Conservation (phyloP, 2,797 vertebrate genomes). For the Tapirus indicus region DNA sequence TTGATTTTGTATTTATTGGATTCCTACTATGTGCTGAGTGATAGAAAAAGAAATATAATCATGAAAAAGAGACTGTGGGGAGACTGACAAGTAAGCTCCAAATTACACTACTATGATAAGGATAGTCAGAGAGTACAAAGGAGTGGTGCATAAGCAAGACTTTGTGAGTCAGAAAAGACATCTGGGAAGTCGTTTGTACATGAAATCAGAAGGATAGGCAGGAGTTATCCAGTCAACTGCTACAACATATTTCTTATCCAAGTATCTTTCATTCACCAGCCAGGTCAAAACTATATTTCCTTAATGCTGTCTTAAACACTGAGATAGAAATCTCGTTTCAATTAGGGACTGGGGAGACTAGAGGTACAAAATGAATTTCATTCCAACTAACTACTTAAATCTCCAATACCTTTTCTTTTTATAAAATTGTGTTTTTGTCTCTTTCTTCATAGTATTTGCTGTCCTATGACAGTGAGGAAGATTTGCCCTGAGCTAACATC, state of each 20-base stretch:
- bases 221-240: background rate
- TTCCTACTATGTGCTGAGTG: background rate
- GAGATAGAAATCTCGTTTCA: slow-evolving; percentile 2
- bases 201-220: background rate
- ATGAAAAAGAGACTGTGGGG: background rate
- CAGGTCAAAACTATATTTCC: background rate
- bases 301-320: background rate
- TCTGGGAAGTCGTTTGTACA: background rate
- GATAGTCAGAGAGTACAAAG: background rate
- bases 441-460: background rate
- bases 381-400: background rate
- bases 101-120: background rate
- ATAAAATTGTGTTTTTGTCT: background rate
- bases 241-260: background rate
- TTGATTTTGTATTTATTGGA: background rate
- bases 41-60: background rate
- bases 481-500: too few relatives aligned
- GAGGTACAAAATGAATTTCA: background rate
- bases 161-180: background rate
- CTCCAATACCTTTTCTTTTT: background rate
- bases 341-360: background rate
- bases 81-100: background rate
- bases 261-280: background rate
- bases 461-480: background rate
- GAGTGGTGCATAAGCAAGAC: background rate